Conservation (phyloP, 2,888 invertebrate genomes). For the Ethmia dodecea region DNA sequence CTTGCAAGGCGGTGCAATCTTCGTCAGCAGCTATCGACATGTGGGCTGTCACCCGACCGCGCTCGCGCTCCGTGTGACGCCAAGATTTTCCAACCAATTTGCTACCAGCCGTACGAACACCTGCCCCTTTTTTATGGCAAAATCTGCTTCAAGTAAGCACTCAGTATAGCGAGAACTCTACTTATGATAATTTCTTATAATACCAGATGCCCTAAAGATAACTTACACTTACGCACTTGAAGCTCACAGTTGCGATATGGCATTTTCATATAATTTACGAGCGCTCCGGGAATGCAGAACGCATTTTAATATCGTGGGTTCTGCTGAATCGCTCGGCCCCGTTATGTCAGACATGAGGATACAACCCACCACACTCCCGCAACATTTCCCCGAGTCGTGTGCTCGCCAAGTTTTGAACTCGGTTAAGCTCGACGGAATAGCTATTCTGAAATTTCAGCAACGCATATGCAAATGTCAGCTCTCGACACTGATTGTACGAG, state of each 20-base stretch:
- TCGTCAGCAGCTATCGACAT: conserved; percentile 47
- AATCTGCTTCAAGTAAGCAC: conserved; percentile 44
- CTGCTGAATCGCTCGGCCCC: conserved; percentile 32
- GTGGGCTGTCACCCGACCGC: conserved; percentile 42
- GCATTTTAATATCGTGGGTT: conserved; percentile 39
- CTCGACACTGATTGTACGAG: conserved; percentile 76
- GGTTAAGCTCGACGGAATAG: conserved; percentile 66
- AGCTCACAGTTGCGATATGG: conserved; percentile 30
- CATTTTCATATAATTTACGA: conserved; percentile 28
- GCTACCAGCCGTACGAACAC: conserved; percentile 37
- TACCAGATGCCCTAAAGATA: conserved; percentile 51
- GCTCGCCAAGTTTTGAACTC: conserved; percentile 67
- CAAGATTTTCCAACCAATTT: conserved; percentile 54
- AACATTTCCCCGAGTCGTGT: conserved; percentile 51
- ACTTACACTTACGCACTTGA: conserved; percentile 39
- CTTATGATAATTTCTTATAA: conserved; percentile 29
- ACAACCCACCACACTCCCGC: conserved; percentile 46
- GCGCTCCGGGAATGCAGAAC: conserved; percentile 33
- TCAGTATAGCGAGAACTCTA: conserved; percentile 47
- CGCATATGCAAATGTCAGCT: conserved; percentile 76
- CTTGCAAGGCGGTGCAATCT: conserved; percentile 2
- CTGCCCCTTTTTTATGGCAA: conserved; percentile 46
- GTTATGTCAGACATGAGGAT: conserved; percentile 48
- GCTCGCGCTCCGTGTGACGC: conserved; percentile 16
- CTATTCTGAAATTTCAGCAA: conserved; percentile 71